Evolutionary conservation across 2,888 invertebrate genomes (phyloP), one percentile per base, ranked within the genome.

Genomic region (Aplocera efformata): DNA sequence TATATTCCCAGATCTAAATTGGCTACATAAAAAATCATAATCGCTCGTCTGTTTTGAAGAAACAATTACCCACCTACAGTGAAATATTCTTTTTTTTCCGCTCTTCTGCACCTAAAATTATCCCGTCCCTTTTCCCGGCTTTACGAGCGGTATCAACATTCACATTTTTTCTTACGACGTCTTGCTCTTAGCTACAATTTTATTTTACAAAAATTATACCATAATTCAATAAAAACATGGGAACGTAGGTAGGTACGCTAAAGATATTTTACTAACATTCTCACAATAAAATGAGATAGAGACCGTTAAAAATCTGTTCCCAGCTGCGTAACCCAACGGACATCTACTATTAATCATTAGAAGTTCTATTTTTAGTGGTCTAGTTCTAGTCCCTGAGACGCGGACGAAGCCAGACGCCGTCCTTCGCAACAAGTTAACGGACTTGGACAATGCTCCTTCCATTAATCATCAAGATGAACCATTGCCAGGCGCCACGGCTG

Each of bases 391-490:
- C 53, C 51, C 50, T 63, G 56, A 57, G 59, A 63, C 65, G 63
- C 63, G 62, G 59, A 58, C 60, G 60, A 48, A 60, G 55, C 45
- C 48, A 60, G 62, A 72, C 66, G 63, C 54, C 60, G 60, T 67
- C 64, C 63, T 66, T 73, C 63, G 72, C 76, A 79, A 79, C 74
- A 77, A 79, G 75, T 76, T 72, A 73, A 60, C 62, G 55, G 56
- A 59, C 62, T 67, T 47, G 51, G 59, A 56, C 58, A 64, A 61
- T 61, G 62, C 61, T 63, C 53, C 55, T 67, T 59, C 60, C 73
- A 81, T 81, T 78, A 74, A 81, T 81, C 79, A 80, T 69, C 56
- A 54, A 58, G 65, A 71, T 65, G 64, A 62, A 64, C 65, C 63
- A 67, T 63, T 58, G 57, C 50, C 58, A 61, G 59, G 56, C 56